Evolutionary conservation across 1,140 invertebrate genomes (phyloP).

Genomic region (Trinorchestia longiramus): DNA sequence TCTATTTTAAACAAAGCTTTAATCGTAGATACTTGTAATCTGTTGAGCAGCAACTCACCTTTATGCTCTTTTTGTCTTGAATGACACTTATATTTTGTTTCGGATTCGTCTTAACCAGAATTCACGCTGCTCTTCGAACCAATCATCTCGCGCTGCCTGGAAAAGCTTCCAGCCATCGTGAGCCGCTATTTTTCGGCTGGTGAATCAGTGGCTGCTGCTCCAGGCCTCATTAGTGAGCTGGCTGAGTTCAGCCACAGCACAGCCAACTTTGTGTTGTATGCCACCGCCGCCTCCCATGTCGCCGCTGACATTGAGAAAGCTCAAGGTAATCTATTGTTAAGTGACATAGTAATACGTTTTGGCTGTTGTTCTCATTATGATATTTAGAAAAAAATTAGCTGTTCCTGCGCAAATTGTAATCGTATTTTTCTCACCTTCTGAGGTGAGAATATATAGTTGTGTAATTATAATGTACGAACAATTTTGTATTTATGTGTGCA

Average conservation of each 20-base stretch:
- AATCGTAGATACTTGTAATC: no score
- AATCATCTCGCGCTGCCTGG: slow-evolving; percentile 70
- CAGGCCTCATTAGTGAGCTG: slow-evolving; percentile 55
- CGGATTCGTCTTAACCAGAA: slow-evolving; percentile 69
- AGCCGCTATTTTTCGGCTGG: not conserved
- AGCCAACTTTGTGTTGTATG: slow-evolving; percentile 77
- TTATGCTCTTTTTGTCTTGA: no score
- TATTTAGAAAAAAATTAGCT: not conserved
- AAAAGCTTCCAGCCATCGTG: slow-evolving; percentile 69
- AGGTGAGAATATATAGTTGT: no score
- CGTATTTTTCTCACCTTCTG: no score
- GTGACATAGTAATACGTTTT: not conserved
- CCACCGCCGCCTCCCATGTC: slow-evolving; percentile 79
- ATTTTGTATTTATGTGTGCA: no score
- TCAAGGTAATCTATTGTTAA: slow-evolving; percentile 59
- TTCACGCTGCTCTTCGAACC: slow-evolving; percentile 73
- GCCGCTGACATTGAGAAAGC: slow-evolving; percentile 65
- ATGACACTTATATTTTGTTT: no score
- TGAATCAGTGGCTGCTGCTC: slow-evolving; percentile 15
- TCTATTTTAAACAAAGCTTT: no score
- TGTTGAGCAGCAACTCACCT: no score
- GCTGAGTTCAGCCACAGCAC: slow-evolving; percentile 71
- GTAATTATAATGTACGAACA: no score
- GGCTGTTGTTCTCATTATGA: not conserved
- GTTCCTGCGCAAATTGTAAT: not conserved